A percentile compares a stretch with the other conserved stretches of the same genome.
Conservation (phyloP, 1,140 invertebrate genomes). For the Polypedilum vanderplanki region DNA sequence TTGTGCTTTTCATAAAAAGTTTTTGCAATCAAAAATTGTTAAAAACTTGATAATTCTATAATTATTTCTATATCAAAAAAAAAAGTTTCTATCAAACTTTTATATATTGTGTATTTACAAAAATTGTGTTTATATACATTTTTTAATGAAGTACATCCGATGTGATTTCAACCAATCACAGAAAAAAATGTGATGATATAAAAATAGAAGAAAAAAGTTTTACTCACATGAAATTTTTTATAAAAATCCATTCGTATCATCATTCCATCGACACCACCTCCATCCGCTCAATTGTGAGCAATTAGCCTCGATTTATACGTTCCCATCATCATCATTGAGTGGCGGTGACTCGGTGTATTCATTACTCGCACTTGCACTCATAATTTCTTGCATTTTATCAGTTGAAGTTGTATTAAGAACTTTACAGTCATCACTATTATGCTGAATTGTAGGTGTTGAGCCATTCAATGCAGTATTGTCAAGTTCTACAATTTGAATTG, state of each 20-base stretch:
- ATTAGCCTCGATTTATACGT: conserved; percentile 1
- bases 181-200: too few species aligned
- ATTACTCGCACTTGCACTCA: neutral
- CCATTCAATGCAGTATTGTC: neutral
- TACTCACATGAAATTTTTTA: neutral
- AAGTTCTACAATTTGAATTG: neutral
- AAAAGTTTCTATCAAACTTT: too few species aligned
- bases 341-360: neutral
- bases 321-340: neutral
- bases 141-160: too few species aligned
- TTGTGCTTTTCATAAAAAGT: too few species aligned
- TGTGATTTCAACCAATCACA: too few species aligned
- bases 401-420: neutral
- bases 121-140: too few species aligned
- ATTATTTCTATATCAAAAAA: too few species aligned
- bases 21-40: too few species aligned
- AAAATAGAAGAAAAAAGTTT: too few species aligned
- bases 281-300: conserved; percentile 10
- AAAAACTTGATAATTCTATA: too few species aligned
- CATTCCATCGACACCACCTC: conserved; percentile 4
- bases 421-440: neutral
- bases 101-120: too few species aligned
- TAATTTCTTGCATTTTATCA: conserved; percentile 18
- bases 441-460: neutral
- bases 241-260: neutral